phyloP scores from a whole-genome alignment of 2,888 invertebrate genomes.

The Diloba caeruleocephala region DNA sequence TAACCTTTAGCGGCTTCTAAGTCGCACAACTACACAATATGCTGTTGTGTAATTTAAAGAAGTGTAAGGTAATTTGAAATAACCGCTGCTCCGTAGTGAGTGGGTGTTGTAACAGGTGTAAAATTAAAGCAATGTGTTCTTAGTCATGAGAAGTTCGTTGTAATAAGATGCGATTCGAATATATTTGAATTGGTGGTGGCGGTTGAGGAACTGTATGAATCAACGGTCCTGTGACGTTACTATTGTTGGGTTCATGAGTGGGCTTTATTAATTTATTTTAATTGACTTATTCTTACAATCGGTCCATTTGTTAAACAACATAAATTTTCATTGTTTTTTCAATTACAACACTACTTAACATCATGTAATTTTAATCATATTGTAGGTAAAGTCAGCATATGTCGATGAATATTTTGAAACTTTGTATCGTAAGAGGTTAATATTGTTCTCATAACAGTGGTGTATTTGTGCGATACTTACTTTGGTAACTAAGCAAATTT shows the following conservation, averaged over 20 bases:
- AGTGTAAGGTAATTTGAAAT: constrained; percentile 26
- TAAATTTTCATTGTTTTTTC: no score
- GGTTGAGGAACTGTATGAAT: constrained; percentile 31
- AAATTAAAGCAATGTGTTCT: constrained; percentile 54
- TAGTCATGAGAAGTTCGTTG: constrained; percentile 47
- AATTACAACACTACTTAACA: no score
- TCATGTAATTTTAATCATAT: no score
- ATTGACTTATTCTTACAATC: constrained; percentile 17
- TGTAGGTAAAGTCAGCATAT: no score
- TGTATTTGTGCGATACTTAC: no score
- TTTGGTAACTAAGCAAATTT: no score
- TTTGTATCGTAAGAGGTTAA: no score
- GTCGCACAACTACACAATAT: constrained; percentile 23
- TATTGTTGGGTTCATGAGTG: constrained; percentile 13
- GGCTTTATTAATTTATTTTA: constrained; percentile 50
- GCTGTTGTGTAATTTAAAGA: constrained; percentile 37
- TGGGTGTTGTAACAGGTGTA: constrained; percentile 46
- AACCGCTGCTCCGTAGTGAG: constrained; percentile 34
- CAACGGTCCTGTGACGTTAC: constrained; percentile 20
- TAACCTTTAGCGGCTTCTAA: constrained; percentile 55
- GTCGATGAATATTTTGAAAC: no score
- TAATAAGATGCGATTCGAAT: constrained; percentile 38
- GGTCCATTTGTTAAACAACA: constrained; percentile 37
- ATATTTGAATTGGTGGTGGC: constrained; percentile 38
- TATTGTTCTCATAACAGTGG: no score